These are phyloP conservation scores for Cosmorhoe ocellata DNA, from an alignment of 2,888 invertebrate genomes.

Conservation along the genomic window DNA sequence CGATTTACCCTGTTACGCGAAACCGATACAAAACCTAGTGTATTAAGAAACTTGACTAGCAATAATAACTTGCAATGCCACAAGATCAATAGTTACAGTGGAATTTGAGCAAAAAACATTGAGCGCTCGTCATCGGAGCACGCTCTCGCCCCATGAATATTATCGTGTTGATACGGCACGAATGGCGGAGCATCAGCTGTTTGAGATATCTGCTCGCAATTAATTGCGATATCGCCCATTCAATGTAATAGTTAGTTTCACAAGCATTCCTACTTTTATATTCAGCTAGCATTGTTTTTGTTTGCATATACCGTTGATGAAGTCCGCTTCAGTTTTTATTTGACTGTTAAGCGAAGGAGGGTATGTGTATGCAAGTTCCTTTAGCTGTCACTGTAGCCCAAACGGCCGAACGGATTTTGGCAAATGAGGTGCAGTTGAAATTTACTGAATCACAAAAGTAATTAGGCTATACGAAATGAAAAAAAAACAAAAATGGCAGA, in stretches of 20 bases:
- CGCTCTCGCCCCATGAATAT: conserved; percentile 69
- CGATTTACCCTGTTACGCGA: too few relatives aligned
- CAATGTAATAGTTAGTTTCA: conserved; percentile 52
- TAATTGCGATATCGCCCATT: conserved; percentile 65
- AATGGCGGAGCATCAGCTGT: conserved; percentile 72
- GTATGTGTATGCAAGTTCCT: too few relatives aligned
- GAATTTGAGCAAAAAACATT: conserved; percentile 29
- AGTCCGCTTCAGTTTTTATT: not conserved
- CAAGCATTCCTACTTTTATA: conserved; percentile 44
- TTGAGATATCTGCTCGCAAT: conserved; percentile 62
- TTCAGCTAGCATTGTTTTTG: conserved; percentile 20
- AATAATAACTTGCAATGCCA: not conserved
- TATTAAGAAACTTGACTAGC: too few relatives aligned
- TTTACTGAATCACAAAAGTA: too few relatives aligned
- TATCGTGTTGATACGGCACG: conserved; percentile 63
- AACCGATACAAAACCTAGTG: too few relatives aligned
- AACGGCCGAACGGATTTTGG: too few relatives aligned
- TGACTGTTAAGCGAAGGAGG: too few relatives aligned
- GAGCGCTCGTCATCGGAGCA: conserved; percentile 40
- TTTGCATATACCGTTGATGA: conserved; percentile 12
- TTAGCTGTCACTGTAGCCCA: too few relatives aligned
- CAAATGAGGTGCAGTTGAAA: too few relatives aligned
- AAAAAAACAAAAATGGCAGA: too few relatives aligned
- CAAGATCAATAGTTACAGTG: conserved; percentile 13
- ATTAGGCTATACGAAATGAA: too few relatives aligned